Evolutionary conservation across 1,140 invertebrate species (phyloP), one percentile per base, ranked within the genome.

Genomic region (Cherax quadricarinatus): DNA sequence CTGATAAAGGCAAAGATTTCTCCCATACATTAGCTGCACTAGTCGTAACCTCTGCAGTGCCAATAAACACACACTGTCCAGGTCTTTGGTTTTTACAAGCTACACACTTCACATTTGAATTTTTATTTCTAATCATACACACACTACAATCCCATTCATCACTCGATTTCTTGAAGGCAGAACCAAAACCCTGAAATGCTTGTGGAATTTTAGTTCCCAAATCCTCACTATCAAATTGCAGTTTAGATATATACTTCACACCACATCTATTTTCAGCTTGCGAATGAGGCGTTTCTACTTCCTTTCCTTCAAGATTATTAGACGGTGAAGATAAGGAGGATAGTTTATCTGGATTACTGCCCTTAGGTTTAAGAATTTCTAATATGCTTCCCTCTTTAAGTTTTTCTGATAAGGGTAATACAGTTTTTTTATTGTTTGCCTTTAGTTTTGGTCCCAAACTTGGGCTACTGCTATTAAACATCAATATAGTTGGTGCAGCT

Each of bases 91-190:
- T 95, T 92, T 96, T 95, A 95, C 97, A 97, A 12, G 96, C 96
- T 3, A 96, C 95, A 95, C 97, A 97, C 91, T 96, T 97, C 7
- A 91, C 94, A 49, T 95, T 95, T 18, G 95, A 95, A 30, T 95
- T 94, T 62, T 96, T 96, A 95, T 97, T 97, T 83, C 95, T 95
- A 2, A 97, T 95, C 95, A 96, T 96, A 95, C 97, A 97, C 79
- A 95, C 95, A 21, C 95, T 94, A 95, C 97, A 97, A 90, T 97
- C 96, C 97, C 97, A 97, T 88, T 95, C 95, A 89, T 95, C 95
- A 7, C 94, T 87, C 60, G 95, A 94, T 53, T 95, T 94, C 94
- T 96, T 96, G 93, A 97, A 97, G 66, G 96, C 94, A 49, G 95
- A 94, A 51, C 96, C 96, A 93, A 96, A 96, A 21, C 95, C 93